Base-by-base conservation (phyloP, 1,140 invertebrate genomes). In the Meloidogyne hapla region DNA sequence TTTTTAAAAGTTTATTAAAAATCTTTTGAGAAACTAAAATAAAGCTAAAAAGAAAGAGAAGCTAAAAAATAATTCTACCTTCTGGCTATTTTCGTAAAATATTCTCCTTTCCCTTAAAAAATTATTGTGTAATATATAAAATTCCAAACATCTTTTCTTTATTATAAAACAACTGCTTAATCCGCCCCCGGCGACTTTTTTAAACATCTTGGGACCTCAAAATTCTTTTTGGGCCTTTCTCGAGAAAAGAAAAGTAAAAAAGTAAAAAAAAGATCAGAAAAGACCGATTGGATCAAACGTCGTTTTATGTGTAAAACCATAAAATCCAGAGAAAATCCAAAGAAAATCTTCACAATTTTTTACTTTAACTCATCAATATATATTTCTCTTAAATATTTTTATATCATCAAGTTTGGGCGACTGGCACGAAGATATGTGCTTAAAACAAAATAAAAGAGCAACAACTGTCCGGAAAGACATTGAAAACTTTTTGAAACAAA, bases 221-320 rank as follows among this genome's bases (percentile, higher is more conserved):
- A 33, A 33, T 33, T 33, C 33, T 33, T 33, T 56, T n/a, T 56
- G 48, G 48, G 48, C 48, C 48, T 56, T n/a, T 56, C 5, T 18
- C 15, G 8, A 56, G 8, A 56, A n/a, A 45, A 45, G 18, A 45
- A 2, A 15, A 6, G 2, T 15, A 45, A 45, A 45, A 45, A 45
- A 15, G 42, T 15, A 12, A 45, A 45, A 45, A 4, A 15, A 45
- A 15, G 42, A 15, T 18, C 42, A 56, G n/a, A 56, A 56, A 56
- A 56, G 48, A 56, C 48, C n/a, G 48, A 56, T 56, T 56, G 48
- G n/a, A 56, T 56, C 48, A 56, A 56, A 56, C 48, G 48, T n/a
- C 48, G 48, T 56, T 56, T n/a, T 56, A 5, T 56, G 18, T 56
- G 48, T 56, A 56, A 56, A 56, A 48, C 45, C 45, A 56, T 56